Evolutionary conservation across 2,797 vertebrate genomes (phyloP), one percentile per base, ranked within the genome.

Genomic region (Rhinichthys osculus): DNA sequence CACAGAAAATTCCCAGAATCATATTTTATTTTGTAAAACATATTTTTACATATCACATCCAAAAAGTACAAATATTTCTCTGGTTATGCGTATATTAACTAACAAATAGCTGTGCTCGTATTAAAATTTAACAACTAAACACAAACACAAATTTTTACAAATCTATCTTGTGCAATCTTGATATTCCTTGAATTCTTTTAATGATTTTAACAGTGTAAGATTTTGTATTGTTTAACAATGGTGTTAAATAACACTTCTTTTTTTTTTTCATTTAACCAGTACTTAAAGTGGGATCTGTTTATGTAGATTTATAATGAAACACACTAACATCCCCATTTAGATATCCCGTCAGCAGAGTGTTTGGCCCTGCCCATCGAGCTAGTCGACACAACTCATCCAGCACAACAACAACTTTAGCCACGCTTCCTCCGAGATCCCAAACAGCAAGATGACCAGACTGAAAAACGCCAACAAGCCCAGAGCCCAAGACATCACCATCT

Each of bases 301-400:
- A 81, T 33, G 74, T 3, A 62, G 52, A 66, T 47, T 67, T 89
- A 74, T 87, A 92, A 33, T 89, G 87, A 85, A 90, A 90, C 21
- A 92, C 64, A 38, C 67, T 71, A 77, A 92, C 86, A n/a, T 90
- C 86, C 17, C 91, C 91, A 52, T 78, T 90, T 16, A 88, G 72
- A 72, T 89, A 85, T 70, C 91, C 91, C 10, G 90, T 86, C 7
- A 92, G 85, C 7, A 92, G 86, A 4, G 38, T 84, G 21, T 85
- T 72, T 52, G 88, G 88, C 30, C 88, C 88, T 23, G 85, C 89
- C 91, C 91, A 92, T 52, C 89, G 82, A 3, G 89, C 91, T 9
- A 91, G 52, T 10, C 78, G 87, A 47, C 89, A 92, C 52, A 50
- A 67, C 35, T 84, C 85, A 14, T 67, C 70, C 1, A 71, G 27